These are phyloP conservation scores for Drosophila anomalata DNA, from an alignment of 2,888 invertebrate genomes.

Conservation along the genomic window DNA sequence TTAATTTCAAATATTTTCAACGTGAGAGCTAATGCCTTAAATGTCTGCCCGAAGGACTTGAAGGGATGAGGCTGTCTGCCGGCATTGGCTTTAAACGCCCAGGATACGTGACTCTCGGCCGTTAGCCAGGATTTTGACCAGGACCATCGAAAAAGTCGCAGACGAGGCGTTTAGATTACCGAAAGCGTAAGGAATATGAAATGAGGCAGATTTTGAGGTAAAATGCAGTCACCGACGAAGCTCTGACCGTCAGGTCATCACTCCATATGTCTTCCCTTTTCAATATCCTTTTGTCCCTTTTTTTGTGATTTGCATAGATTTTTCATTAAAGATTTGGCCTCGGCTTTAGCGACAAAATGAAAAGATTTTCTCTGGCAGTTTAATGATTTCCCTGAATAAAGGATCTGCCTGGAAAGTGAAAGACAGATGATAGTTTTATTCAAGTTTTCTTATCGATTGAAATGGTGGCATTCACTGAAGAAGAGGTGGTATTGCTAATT, in stretches of 20 bases:
- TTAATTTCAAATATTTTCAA: constrained; percentile 2
- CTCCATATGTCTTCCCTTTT: constrained; percentile 32
- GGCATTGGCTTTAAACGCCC: constrained; percentile 48
- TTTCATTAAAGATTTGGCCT: constrained; percentile 75
- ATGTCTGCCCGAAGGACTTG: constrained; percentile 19
- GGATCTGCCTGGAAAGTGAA: not conserved
- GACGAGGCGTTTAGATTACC: constrained; percentile 83
- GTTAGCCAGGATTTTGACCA: constrained; percentile 37
- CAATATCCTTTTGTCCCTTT: constrained; percentile 33
- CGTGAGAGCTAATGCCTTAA: constrained; percentile 7
- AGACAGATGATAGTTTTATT: constrained; percentile 77
- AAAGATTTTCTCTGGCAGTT: constrained; percentile 38
- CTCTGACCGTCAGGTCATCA: constrained; percentile 34
- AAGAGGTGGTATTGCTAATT: constrained; percentile 62
- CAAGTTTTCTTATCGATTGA: constrained; percentile 74
- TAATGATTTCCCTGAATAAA: constrained; percentile 15
- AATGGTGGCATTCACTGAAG: constrained; percentile 62
- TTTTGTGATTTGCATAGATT: constrained; percentile 77
- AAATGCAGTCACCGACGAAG: constrained; percentile 56
- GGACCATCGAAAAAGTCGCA: constrained; percentile 55
- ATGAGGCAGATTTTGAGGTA: constrained; percentile 64
- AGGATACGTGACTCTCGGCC: constrained; percentile 58
- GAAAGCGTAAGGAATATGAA: constrained; percentile 81
- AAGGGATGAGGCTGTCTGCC: constrained; percentile 1
- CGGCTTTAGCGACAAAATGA: constrained; percentile 50